These are phyloP conservation scores for Brachypalpus laphriformis DNA, from an alignment of 2,888 invertebrate species.

Conservation along the genomic window DNA sequence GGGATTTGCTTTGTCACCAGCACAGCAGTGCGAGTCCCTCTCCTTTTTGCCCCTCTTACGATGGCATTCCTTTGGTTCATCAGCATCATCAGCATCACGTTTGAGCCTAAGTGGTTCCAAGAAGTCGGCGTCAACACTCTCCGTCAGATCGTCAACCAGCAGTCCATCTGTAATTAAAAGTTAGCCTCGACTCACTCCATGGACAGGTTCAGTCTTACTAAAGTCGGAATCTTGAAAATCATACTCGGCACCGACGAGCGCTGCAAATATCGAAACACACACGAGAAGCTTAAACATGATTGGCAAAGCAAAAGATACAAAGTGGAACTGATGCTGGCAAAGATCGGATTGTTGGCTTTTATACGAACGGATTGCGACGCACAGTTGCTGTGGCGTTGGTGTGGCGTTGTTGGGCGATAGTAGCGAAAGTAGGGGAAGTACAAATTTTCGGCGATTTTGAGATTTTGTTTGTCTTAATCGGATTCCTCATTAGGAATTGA, in stretches of 20 bases:
- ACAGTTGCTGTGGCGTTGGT: too few species aligned
- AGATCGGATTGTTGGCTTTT: conserved; percentile 46
- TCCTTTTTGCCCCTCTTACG: conserved; percentile 63
- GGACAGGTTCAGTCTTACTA: conserved; percentile 72
- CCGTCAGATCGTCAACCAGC: conserved; percentile 73
- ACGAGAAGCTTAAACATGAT: conserved; percentile 74
- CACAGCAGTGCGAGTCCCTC: conserved; percentile 74
- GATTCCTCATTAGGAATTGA: too few species aligned
- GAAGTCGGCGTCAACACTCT: conserved; percentile 48
- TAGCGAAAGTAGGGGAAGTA: conserved; percentile 16
- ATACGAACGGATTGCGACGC: conserved; percentile 1
- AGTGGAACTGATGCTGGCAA: conserved; percentile 38
- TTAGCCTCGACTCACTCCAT: neutral
- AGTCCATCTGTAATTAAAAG: conserved; percentile 74
- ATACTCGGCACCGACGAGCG: conserved; percentile 72
- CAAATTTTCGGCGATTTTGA: neutral
- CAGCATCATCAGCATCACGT: conserved; percentile 49
- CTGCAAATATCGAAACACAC: conserved; percentile 46
- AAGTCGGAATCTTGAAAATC: conserved; percentile 76
- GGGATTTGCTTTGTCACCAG: conserved; percentile 63
- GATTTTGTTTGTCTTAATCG: neutral
- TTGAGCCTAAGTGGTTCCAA: conserved; percentile 48
- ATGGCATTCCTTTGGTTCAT: conserved; percentile 48
- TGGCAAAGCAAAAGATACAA: conserved; percentile 17
- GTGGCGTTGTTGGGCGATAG: neutral